Conservation (phyloP, 2,888 invertebrate species). For the Amphipyra tragopoginis region DNA sequence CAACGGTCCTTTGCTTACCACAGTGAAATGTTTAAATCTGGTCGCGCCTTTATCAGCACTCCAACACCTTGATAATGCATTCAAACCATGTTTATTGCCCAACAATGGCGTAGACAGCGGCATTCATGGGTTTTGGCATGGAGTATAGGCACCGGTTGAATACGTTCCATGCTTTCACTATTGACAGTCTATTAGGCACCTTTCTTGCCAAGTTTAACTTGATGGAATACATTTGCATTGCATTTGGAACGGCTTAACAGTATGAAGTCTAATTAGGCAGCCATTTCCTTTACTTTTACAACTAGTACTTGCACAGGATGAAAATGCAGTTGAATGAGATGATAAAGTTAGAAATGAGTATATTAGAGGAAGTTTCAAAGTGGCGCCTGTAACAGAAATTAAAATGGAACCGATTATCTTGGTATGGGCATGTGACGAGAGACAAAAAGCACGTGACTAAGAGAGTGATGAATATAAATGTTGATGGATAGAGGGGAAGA, state of each 20-base stretch:
- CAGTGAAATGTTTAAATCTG: too few species aligned
- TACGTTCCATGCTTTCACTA: conserved; percentile 52
- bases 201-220: conserved; percentile 33
- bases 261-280: conserved; percentile 22
- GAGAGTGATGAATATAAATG: too few species aligned
- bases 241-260: conserved; percentile 20
- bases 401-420: too few species aligned
- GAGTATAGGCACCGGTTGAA: conserved; percentile 30
- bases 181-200: conserved; percentile 48
- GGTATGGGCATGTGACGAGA: too few species aligned
- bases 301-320: conserved; percentile 1
- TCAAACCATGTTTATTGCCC: conserved; percentile 46
- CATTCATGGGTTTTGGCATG: conserved; percentile 41
- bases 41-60: conserved; percentile 16
- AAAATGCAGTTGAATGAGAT: background rate
- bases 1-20: too few species aligned
- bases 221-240: conserved; percentile 53
- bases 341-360: too few species aligned
- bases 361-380: too few species aligned
- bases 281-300: conserved; percentile 28
- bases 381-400: too few species aligned
- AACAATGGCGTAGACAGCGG: conserved; percentile 38
- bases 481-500: too few species aligned
- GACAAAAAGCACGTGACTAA: too few species aligned
- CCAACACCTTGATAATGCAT: conserved; percentile 42